Conservation (phyloP, 2,113 vertebrate genomes). For the Eretmochelys imbricata region DNA sequence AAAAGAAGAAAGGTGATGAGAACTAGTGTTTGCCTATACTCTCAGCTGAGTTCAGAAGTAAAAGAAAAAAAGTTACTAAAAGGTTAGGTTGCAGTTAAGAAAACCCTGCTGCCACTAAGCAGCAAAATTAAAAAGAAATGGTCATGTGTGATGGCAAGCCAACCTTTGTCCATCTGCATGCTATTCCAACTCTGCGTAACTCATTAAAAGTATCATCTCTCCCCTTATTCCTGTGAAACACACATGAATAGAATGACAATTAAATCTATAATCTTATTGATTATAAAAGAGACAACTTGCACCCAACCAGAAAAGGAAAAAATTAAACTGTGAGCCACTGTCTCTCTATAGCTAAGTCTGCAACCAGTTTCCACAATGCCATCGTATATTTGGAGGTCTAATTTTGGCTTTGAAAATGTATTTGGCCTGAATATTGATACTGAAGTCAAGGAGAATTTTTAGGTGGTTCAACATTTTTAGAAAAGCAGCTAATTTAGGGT, state of each 20-base stretch:
- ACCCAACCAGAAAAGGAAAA: neutral
- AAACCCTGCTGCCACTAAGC: neutral
- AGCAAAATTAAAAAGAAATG: neutral
- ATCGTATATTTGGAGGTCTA: neutral
- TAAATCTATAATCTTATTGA: neutral
- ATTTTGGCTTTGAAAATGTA: neutral
- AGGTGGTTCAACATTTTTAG: neutral
- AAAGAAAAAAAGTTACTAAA: neutral
- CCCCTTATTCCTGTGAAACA: neutral
- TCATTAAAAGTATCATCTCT: neutral
- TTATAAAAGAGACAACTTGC: neutral
- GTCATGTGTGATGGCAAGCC: neutral
- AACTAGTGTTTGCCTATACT: neutral
- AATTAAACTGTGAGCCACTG: neutral
- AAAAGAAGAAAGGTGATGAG: neutral
- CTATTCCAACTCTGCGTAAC: neutral
- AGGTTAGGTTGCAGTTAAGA: neutral
- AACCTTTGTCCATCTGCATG: neutral
- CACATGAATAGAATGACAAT: neutral
- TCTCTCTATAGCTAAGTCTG: neutral
- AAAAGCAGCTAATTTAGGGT: neutral
- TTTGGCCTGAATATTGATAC: neutral
- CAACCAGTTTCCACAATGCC: neutral
- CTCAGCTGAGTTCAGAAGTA: neutral
- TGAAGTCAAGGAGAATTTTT: neutral